Evolutionary conservation across 2,113 vertebrate species (phyloP).

Genomic region (Sus scrofa): T2T-Sscrofa CM000824.6:82955001-82955500

Average conservation of each 20-base stretch:
- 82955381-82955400: neutral
- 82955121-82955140: neutral
- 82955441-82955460: neutral
- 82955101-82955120: neutral
- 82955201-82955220: neutral
- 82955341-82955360: fast-evolving
- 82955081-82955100: neutral
- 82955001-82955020: too few relatives aligned
- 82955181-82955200: neutral
- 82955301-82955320: neutral
- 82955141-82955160: neutral
- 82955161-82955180: neutral
- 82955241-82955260: neutral
- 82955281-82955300: neutral
- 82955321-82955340: neutral
- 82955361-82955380: neutral
- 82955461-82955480: neutral
- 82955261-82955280: neutral
- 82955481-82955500: neutral
- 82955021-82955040: too few relatives aligned
- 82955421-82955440: neutral
- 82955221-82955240: neutral
- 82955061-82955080: too few relatives aligned
- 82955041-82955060: too few relatives aligned
- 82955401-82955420: neutral